Evolutionary conservation across 2,888 invertebrate species (phyloP).

Genomic region (Linyphia triangularis): DNA sequence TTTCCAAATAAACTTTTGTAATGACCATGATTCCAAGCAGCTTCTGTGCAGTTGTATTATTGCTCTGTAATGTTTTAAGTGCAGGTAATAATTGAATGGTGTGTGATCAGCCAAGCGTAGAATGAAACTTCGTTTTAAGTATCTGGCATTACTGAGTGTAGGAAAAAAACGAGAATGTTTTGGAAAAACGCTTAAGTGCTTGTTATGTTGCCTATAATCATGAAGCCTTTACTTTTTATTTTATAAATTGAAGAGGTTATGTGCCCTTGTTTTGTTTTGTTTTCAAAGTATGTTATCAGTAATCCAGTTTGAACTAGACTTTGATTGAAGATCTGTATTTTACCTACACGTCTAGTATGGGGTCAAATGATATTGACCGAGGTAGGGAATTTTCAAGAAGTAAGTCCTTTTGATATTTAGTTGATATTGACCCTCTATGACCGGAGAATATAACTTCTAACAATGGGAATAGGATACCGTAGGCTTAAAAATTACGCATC

Average conservation of each 20-base stretch:
- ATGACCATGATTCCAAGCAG: neutral
- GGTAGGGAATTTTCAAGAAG: neutral
- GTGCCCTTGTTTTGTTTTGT: neutral
- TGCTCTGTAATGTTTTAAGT: constrained; percentile 13
- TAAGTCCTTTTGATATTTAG: too few relatives aligned
- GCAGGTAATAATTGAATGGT: neutral
- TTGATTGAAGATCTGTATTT: neutral
- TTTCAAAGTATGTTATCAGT: neutral
- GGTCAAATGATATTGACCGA: too few relatives aligned
- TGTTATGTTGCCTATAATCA: constrained; percentile 25
- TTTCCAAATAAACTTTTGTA: neutral
- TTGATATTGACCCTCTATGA: too few relatives aligned
- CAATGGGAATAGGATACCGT: too few relatives aligned
- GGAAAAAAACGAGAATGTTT: constrained; percentile 15
- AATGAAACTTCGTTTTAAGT: constrained; percentile 4
- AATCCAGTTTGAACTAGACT: neutral
- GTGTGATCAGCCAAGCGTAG: neutral
- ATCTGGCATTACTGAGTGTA: neutral
- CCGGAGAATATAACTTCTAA: too few relatives aligned
- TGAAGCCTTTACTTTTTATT: constrained; percentile 9
- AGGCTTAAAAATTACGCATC: too few relatives aligned
- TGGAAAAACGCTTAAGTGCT: neutral
- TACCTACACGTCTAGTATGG: neutral
- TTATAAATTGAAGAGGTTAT: neutral
- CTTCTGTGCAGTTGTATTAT: neutral